A percentile compares a stretch with the other conserved stretches of the same genome.
Conservation (phyloP, 2,113 vertebrate genomes). For the Emydura subglobosa region DNA sequence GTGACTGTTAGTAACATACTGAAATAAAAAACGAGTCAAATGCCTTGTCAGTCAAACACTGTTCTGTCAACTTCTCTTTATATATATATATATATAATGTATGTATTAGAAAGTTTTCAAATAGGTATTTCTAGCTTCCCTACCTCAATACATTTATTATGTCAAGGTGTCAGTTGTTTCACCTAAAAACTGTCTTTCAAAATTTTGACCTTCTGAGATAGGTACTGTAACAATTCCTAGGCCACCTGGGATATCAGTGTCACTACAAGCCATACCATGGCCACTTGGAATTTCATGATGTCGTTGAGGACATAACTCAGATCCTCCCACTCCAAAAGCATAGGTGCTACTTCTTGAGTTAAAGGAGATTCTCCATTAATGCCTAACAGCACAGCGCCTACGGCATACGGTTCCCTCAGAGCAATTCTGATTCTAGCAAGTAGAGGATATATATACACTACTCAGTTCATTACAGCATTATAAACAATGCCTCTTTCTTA, state of each 20-base stretch:
- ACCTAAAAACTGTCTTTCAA: background rate
- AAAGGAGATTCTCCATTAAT: background rate
- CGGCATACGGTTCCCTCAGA: no score
- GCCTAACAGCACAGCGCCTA: no score
- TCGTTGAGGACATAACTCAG: background rate
- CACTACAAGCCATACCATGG: background rate
- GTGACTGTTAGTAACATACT: background rate
- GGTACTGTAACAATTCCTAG: background rate
- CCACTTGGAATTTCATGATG: background rate
- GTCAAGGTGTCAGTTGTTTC: background rate
- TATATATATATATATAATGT: no score
- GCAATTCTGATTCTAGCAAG: no score
- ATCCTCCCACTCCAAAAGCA: background rate
- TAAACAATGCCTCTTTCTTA: no score
- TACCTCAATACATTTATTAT: background rate
- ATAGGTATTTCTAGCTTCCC: background rate
- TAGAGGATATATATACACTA: no score
- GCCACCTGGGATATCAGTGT: background rate
- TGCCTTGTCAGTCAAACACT: background rate
- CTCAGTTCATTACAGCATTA: no score
- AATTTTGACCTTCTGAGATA: background rate
- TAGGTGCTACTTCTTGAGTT: background rate
- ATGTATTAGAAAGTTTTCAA: background rate
- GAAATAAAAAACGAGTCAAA: background rate
- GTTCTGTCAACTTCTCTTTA: background rate